Evolutionary conservation across 2,888 invertebrate genomes (phyloP), one percentile per base, ranked within the genome.

Genomic region (Pammene aurita): DNA sequence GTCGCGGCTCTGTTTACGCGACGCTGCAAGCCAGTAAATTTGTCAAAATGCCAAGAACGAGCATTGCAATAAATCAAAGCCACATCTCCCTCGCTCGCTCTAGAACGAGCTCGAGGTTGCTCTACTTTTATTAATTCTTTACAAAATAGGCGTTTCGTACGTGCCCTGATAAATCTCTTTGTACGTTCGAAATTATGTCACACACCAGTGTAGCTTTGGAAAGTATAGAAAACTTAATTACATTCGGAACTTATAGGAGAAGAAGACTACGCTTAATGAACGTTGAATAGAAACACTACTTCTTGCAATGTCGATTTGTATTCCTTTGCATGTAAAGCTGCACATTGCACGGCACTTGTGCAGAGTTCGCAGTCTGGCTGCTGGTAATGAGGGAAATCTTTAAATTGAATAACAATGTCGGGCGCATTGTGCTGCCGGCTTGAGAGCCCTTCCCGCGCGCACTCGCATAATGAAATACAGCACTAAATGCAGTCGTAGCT

Each of bases 351-450:
- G 50, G 65, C 54, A 69, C 65, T 69, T 60, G 69, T 46, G 7
- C 58, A 35, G 60, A 34, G 35, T 46, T 54, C 44, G 64, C n/a
- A 67, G 46, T 16, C 52, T 52, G 63, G 44, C 26, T 42, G 61
- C 61, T 54, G 62, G 46, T 63, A 35, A 46, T 65, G 60, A 78
- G 76, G 77, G 73, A 78, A 77, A 75, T 76, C 72, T 74, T 75
- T 64, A 73, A 75, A 78, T 78, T 77, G 76, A 77, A 77, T 73
- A 69, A 67, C 71, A 70, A 66, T 60, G 64, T 46, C 66, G 34
- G 64, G 72, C 56, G 66, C 66, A 67, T 73, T 64, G 65, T 64
- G 69, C 54, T 60, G 69, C 60, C 58, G 68, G 50, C 46, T 57
- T 54, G 65, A 69, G 69, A 7, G 60, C 64, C 64, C 65, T 65